Evolutionary conservation across 2,888 invertebrate genomes (phyloP), one percentile per base, ranked within the genome.

Genomic region (Eupelmus urozonus): DNA sequence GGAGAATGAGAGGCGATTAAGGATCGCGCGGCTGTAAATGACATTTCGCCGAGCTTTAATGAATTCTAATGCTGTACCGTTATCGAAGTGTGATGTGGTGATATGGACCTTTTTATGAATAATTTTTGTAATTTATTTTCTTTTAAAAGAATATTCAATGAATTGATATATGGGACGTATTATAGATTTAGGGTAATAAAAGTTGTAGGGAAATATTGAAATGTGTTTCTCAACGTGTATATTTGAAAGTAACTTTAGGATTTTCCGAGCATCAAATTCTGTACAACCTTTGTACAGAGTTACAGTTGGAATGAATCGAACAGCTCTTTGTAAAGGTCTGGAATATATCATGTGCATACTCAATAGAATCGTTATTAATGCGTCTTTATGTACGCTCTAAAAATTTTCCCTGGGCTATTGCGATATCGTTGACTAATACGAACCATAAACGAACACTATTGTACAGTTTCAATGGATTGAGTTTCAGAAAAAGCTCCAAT

Each of bases 261-360:
- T 0, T 9, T 45, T 25, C n/a, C n/a, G n/a, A n/a, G n/a, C n/a
- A n/a, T n/a, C n/a, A n/a, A n/a, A n/a, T n/a, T n/a, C n/a, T n/a
- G n/a, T n/a, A n/a, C n/a, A 16, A 34, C 5, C 59, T 69, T 69
- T 69, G 42, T 69, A 20, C 40, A n/a, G 42, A 69, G 45, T 27
- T 29, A 55, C 53, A 57, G 23, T 57, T 57, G 69, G n/a, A 57
- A 69, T 20, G 40, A 42, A 29, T 23, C 25, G 55, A 57, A 42
- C 42, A 18, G 42, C 27, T 55, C 67, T 69, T 69, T 57, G 57
- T 69, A 16, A 23, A 57, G 42, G 25, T 69, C 29, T 20, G 23
- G 59, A 27, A 69, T 45, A 59, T 16, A 42, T 69, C 69, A 59
- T 45, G 57, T 57, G 42, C 42, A 55, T 69, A 34, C n/a, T 69